These are phyloP conservation scores for Drosophila parthenogenetica DNA, from an alignment of 2,888 invertebrate genomes.

Conservation along the genomic window DNA sequence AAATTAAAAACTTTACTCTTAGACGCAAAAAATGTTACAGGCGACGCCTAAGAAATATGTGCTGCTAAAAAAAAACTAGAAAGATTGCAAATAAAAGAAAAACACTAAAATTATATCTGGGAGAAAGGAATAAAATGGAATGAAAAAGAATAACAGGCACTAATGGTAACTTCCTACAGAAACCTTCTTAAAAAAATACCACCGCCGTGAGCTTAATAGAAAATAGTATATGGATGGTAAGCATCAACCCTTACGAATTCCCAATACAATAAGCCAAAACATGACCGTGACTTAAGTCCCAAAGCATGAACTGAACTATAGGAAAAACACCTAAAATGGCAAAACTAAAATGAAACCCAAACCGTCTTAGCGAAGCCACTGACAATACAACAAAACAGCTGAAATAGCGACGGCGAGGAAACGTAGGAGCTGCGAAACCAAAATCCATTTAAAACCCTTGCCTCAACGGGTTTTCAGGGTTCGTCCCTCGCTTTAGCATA, in stretches of 20 bases:
- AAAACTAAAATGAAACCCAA: slow-evolving; percentile 73
- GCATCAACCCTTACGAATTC: slow-evolving; percentile 58
- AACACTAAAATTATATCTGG: slow-evolving; percentile 83
- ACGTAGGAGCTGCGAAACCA: slow-evolving; percentile 40
- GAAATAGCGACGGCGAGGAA: neutral
- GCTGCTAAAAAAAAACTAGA: slow-evolving; percentile 28
- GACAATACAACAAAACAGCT: slow-evolving; percentile 42
- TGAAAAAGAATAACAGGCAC: slow-evolving; percentile 63
- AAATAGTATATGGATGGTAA: slow-evolving; percentile 32
- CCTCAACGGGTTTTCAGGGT: slow-evolving; percentile 41
- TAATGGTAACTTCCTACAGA: slow-evolving; percentile 64
- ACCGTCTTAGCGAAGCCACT: slow-evolving; percentile 59
- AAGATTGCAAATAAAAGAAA: slow-evolving; percentile 64
- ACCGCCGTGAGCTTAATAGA: slow-evolving; percentile 54
- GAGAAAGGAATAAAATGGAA: slow-evolving; percentile 47
- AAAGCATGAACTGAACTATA: slow-evolving; percentile 56
- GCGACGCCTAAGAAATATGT: slow-evolving; percentile 24
- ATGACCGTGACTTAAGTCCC: slow-evolving; percentile 59
- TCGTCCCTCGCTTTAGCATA: slow-evolving; percentile 44
- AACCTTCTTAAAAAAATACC: slow-evolving; percentile 35
- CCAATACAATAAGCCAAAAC: slow-evolving; percentile 75
- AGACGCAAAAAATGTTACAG: neutral
- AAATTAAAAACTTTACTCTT: slow-evolving; percentile 60
- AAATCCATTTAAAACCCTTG: slow-evolving; percentile 75
- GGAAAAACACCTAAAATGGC: slow-evolving; percentile 67